Conservation (phyloP, 2,888 invertebrate species). For the Drosophila mettleri region DNA sequence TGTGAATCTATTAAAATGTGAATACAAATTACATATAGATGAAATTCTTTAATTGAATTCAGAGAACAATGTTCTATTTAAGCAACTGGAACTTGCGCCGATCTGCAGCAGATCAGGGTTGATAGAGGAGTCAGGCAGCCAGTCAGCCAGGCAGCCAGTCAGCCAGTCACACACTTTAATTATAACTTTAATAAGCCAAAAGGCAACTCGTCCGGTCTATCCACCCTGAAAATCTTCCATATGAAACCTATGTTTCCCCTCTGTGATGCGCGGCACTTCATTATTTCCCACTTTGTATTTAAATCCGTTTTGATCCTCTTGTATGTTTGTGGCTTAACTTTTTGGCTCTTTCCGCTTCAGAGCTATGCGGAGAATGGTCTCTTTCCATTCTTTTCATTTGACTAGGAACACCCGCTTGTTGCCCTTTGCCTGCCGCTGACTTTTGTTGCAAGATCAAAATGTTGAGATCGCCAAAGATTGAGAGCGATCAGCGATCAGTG, state of each 20-base stretch:
- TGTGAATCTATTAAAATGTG: constrained; percentile 73
- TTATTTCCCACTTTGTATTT: constrained; percentile 79
- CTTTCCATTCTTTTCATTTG: constrained; percentile 19
- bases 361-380: constrained; percentile 26
- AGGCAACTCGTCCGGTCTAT: constrained; percentile 53
- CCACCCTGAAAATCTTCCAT: constrained; percentile 34
- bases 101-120: constrained; percentile 29
- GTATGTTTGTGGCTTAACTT: constrained; percentile 82
- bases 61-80: constrained; percentile 46
- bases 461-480: constrained; percentile 57
- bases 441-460: constrained; percentile 75
- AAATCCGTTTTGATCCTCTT: constrained; percentile 81
- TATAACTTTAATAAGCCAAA: constrained; percentile 78
- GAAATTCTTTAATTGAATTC: constrained; percentile 69
- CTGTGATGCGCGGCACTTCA: constrained; percentile 69
- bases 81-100: constrained; percentile 29
- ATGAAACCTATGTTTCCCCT: constrained; percentile 28
- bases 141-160: constrained; percentile 11
- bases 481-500: constrained; percentile 15
- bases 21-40: constrained; percentile 60
- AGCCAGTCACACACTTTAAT: constrained; percentile 66
- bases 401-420: constrained; percentile 67
- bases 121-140: constrained; percentile 21
- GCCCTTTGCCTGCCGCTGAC: constrained; percentile 65
- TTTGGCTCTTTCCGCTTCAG: constrained; percentile 76